Percentiles rank a stretch among this genome's conserved stretches.
phyloP scores from a whole-genome alignment of 2,113 vertebrate species.

The Cyphotilapia sp. region DNA sequence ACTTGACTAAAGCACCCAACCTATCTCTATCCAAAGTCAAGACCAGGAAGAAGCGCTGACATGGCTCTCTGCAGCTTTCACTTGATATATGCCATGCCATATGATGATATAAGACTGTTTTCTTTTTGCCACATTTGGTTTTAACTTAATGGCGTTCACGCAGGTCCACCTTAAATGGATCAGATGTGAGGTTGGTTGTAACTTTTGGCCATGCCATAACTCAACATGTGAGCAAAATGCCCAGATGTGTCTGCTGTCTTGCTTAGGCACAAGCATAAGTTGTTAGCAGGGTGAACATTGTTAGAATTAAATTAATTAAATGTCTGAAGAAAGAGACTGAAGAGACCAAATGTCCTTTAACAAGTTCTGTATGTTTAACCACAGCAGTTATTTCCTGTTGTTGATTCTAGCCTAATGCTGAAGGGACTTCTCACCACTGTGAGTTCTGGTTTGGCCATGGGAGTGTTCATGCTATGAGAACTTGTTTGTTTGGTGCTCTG shows the following conservation, averaged over 20 bases:
- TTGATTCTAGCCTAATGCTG: rapidly evolving
- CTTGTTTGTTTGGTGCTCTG: neutral
- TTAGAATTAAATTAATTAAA: neutral
- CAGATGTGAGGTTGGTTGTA: neutral
- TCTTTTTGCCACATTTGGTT: neutral
- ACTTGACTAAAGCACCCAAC: neutral
- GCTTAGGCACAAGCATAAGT: neutral
- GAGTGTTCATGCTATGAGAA: rapidly evolving
- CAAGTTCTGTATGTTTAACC: neutral
- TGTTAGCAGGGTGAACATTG: neutral
- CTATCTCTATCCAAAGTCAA: neutral
- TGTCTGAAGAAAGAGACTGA: neutral
- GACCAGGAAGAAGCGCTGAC: neutral
- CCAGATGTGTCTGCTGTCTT: neutral
- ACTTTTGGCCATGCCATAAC: rapidly evolving
- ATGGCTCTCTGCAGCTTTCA: neutral
- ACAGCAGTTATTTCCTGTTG: neutral
- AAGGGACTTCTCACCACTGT: rapidly evolving
- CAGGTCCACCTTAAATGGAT: neutral
- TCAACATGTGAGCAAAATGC: neutral
- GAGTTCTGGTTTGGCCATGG: neutral
- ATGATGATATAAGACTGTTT: neutral
- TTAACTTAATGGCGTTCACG: rapidly evolving
- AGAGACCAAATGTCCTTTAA: neutral
- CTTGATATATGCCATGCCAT: neutral